phyloP scores from a whole-genome alignment of 2,113 vertebrate species.

The Boulengeromyrus knoepffleri region DNA sequence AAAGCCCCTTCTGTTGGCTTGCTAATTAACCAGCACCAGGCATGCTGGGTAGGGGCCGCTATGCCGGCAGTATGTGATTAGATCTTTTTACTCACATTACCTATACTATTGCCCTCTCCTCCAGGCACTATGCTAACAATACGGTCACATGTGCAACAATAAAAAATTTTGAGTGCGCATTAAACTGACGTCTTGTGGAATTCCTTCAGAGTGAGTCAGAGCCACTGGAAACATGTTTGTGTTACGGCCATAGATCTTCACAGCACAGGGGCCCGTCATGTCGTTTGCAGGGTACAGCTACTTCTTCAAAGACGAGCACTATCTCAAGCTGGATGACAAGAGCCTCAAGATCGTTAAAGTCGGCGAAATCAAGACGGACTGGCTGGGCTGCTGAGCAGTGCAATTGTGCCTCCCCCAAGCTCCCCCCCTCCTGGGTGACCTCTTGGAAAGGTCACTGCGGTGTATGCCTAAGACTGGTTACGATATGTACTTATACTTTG shows the following conservation, averaged over 20 bases:
- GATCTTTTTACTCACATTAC: conserved; percentile 4
- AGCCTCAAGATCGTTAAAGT: conserved; percentile 93
- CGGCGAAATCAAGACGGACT: conserved; percentile 90
- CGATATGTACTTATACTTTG: conserved; percentile 55
- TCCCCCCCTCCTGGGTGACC: conserved; percentile 4
- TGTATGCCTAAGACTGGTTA: conserved; percentile 53
- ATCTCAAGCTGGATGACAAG: conserved; percentile 88
- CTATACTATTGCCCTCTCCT: not conserved
- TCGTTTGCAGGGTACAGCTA: conserved; percentile 79
- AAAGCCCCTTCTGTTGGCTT: conserved; percentile 49
- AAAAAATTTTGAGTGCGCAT: not conserved
- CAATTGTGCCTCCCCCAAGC: conserved; percentile 10
- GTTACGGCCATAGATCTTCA: not conserved
- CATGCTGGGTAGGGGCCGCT: conserved; percentile 13
- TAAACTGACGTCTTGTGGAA: not conserved
- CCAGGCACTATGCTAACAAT: not conserved
- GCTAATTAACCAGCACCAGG: conserved; percentile 29
- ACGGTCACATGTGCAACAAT: not conserved
- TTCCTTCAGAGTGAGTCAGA: not conserved
- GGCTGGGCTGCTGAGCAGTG: conserved; percentile 82
- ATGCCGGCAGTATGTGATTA: conserved; percentile 13
- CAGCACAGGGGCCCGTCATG: not conserved
- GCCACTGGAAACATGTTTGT: not conserved
- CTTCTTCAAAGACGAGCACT: conserved; percentile 91
- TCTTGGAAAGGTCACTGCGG: conserved; percentile 43